Conservation (phyloP, 1,140 invertebrate species). For the Eupristina koningsbergeri region DNA sequence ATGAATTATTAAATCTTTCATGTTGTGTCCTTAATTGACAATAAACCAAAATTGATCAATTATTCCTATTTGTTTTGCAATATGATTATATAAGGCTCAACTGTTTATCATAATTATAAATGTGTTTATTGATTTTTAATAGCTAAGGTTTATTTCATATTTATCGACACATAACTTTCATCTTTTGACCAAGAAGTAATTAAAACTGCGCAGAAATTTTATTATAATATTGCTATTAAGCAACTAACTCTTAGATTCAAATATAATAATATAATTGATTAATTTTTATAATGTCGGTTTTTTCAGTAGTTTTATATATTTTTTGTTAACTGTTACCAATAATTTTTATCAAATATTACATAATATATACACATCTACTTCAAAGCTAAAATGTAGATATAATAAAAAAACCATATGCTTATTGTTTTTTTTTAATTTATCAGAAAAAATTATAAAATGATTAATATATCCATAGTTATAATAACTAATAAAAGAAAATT, state of each 20-base stretch:
- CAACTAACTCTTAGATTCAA: no score
- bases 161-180: slow-evolving; percentile 19
- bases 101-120: slow-evolving; percentile 24
- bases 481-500: no score
- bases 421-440: no score
- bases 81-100: background rate
- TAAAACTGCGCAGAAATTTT: slow-evolving; percentile 5
- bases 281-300: background rate
- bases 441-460: no score
- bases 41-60: background rate
- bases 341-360: no score
- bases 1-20: no score
- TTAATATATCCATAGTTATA: no score
- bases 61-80: background rate
- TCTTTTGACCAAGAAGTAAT: background rate
- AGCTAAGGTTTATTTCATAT: background rate
- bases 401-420: no score
- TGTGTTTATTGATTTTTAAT: slow-evolving; percentile 29
- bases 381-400: no score
- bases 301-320: no score
- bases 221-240: background rate
- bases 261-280: background rate
- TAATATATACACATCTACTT: no score
- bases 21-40: background rate
- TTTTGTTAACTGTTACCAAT: no score